Base-by-base conservation (phyloP, 2,888 invertebrate genomes). In the Leptopilina myrica region DNA sequence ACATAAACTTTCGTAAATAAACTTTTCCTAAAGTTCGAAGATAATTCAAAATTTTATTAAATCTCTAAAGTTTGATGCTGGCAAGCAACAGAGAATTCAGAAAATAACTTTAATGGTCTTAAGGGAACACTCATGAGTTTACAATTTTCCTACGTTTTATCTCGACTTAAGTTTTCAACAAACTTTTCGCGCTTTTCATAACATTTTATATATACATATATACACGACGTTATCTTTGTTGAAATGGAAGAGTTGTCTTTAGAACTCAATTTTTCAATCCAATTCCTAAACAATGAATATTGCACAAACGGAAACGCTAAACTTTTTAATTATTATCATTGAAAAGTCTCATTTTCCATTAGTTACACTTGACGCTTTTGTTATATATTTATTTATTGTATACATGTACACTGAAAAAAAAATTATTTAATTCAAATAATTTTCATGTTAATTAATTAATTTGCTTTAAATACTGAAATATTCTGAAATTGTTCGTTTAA, bases 111-210 rank as follows among this genome's bases (percentile, higher is more conserved):
- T 69, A 66, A 69, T 53, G 53, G 26, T 26, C 69, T 33, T 53
- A 14, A 69, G 53, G 53, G 53, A 69, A 69, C 53, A 14, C 20
- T 69, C 26, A 69, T 53, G 69, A 53, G 69, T 53, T 53, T 53
- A 69, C 69, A 69, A 69, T 53, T 69, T 69, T 26, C 53, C 26
- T 26, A 14, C 15, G 53, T 69, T 69, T 69, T 69, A 69, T 53
- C 69, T 69, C n/a, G 26, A 69, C 69, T 69, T 20, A 53, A 69
- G 53, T 69, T 69, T 69, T 69, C n/a, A 26, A 53, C 20, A 26
- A 69, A 69, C 69, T 69, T 53, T 53, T 53, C 53, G 26, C 49
- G 12, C 26, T 53, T 69, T 53, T 53, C 33, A 69, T 46, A 49
- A n/a, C 12, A 53, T 69, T 69, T 33, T 53, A 69, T 69, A 49